A percentile compares a stretch with the other conserved stretches of the same genome.
These are phyloP conservation scores for Axinella damicornis DNA, from an alignment of 37 sponge, comb jelly and placozoan species.

Conservation along the genomic window DNA sequence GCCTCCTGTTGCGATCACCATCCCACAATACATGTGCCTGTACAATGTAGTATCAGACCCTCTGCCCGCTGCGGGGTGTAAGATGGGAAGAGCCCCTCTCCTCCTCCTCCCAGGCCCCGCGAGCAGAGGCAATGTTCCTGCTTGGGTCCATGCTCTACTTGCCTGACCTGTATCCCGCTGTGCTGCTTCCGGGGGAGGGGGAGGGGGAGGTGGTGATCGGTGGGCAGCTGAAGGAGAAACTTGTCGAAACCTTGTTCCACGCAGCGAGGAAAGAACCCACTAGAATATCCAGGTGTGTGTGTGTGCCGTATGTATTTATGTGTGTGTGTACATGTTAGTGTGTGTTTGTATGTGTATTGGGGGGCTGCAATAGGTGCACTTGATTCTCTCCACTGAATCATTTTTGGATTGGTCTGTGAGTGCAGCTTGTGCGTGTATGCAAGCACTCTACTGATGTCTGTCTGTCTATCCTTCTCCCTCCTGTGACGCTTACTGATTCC, in stretches of 20 bases:
- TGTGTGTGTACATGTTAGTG: too few relatives aligned
- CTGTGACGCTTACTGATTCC: not conserved
- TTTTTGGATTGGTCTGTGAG: not conserved
- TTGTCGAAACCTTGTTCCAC: slow-evolving; percentile 36
- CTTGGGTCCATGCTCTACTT: slow-evolving; percentile 59
- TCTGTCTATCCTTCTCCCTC: too few relatives aligned
- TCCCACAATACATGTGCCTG: too few relatives aligned
- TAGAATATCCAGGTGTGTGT: not conserved
- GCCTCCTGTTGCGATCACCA: too few relatives aligned
- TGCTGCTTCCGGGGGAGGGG: not conserved
- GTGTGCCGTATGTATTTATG: not conserved
- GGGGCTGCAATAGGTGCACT: not conserved
- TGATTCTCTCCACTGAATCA: too few relatives aligned
- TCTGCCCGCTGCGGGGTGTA: too few relatives aligned
- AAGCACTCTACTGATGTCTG: not conserved
- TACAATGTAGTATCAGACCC: too few relatives aligned
- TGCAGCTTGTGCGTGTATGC: not conserved
- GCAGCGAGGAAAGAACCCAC: slow-evolving; percentile 58
- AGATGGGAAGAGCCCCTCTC: too few relatives aligned
- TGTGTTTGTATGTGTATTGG: too few relatives aligned
- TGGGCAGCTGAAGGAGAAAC: slow-evolving; percentile 40
- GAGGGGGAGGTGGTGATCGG: not conserved
- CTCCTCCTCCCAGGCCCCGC: slow-evolving; percentile 30
- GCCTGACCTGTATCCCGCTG: slow-evolving; percentile 26
- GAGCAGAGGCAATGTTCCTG: slow-evolving; percentile 47